Evolutionary conservation across 2,888 invertebrate species (phyloP), one percentile per base, ranked within the genome.

Genomic region (Cosmopolites sordidus): DNA sequence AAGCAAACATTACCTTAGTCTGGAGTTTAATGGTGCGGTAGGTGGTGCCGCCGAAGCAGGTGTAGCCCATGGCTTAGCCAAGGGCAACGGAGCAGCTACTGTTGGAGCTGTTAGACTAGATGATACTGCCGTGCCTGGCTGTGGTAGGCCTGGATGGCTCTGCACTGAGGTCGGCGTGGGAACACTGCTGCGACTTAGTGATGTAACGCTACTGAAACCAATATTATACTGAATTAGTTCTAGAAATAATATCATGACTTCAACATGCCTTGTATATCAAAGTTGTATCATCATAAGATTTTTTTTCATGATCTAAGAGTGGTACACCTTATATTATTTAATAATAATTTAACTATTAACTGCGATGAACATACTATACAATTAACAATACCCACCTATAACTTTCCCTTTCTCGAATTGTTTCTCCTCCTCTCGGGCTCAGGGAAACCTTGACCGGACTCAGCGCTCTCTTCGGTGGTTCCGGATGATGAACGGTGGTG

Each of bases 201-300:
- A 89, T 79, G 87, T 89, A 70, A 89, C 87, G 76, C 86, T 89
- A 78, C 89, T 89, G 80, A 51, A 62, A 64, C 22, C 22, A 22
- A 22, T 8, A 22, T 22, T 22, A 22, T 22, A 5, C 3, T 22
- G 22, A 5, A 22, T 22, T 5, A 22, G 22, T 56, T 59, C 22
- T 17, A 9, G n/a, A n/a, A n/a, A n/a, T n/a, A n/a, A n/a, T n/a
- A n/a, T n/a, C n/a, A n/a, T n/a, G n/a, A n/a, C n/a, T n/a, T n/a
- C n/a, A n/a, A n/a, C n/a, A n/a, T n/a, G n/a, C n/a, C n/a, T n/a
- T n/a, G n/a, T n/a, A n/a, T n/a, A n/a, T n/a, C n/a, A n/a, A n/a
- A n/a, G n/a, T n/a, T n/a, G n/a, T n/a, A n/a, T n/a, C n/a, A n/a
- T n/a, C n/a, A n/a, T n/a, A n/a, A n/a, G n/a, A n/a, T n/a, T n/a